Base-by-base conservation (phyloP, 1,140 invertebrate genomes). In the Bombus turneri region DNA sequence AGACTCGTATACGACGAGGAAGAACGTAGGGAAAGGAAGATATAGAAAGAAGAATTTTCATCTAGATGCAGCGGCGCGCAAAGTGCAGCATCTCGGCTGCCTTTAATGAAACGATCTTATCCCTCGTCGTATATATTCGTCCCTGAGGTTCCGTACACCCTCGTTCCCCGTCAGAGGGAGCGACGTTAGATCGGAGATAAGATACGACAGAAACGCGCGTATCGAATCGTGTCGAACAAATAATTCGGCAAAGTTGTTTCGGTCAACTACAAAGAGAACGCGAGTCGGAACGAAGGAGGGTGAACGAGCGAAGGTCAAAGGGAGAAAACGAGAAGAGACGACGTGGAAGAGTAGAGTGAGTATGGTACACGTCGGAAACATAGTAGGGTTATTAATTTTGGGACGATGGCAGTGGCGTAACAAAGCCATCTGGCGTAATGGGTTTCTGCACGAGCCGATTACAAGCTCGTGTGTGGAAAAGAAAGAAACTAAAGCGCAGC, bases 361-460 rank as follows among this genome's bases (percentile, higher is more conserved):
- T 62, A 80, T 41, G 77, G 84, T 86, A 78, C 74, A 84, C 53
- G 80, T 79, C 86, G 76, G 68, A 68, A 87, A 72, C 76, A 37
- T 81, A 87, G 87, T 66, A 85, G 72, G 86, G 83, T 90, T 90
- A 90, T 90, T 90, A 90, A 90, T 90, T 90, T 77, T 89, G 76
- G 71, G 76, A 77, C 89, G 75, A 72, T 89, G 83, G 79, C 88
- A 90, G 75, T 80, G 53, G 83, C 86, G 89, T 89, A 86, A 90
- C 89, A 90, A 89, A 90, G 83, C 86, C 88, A 89, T 89, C 88
- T 86, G 89, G 75, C 86, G 88, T 90, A 90, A 89, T 89, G 88
- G 88, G 88, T 83, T 90, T 80, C 85, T 34, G 76, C 83, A 59
- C 71, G 83, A 76, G 62, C 89, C 88, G 89, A 90, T 89, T 90